Base-by-base conservation (phyloP, 35 echinoderm and acorn worm species). In the Heliocidaris erythrogramma region DNA sequence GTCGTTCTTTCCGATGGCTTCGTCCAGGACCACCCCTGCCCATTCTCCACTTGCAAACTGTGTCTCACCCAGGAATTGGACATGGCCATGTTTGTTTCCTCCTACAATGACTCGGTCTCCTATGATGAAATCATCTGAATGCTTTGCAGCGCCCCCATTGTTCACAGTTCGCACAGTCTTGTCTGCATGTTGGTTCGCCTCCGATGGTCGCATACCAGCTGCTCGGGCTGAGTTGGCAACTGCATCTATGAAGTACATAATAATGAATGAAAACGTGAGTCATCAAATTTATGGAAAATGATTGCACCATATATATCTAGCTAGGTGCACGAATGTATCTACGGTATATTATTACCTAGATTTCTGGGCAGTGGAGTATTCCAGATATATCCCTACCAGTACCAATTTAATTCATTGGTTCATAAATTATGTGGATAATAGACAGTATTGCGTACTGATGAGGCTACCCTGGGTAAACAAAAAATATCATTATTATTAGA, bases 51-150 rank as follows among this genome's bases (percentile, higher is more conserved):
- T 56, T 2, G 98, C 97, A 93, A 99, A 99, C 71, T 97, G 93
- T 5, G 98, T 99, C 85, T 96, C 96, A 32, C 98, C 98, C 24
- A 99, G 93, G 49, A 95, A 99, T 88, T 99, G 98, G 89, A 99
- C 97, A 95, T 95, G 93, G 93, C 98, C 98, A 92, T 96, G 97
- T 92, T 99, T 99, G 59, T 94, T 97, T 14, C 97, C 97, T 27
- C 98, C 94, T 42, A 99, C 98, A 16, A 99, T 93, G 24, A 99
- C 98, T 31, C 98, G 89, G 52, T 99, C 98, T 17, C 98, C 98
- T 24, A 99, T 96, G 48, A 97, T 96, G 59, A 97, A 99, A 31
- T 95, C 60, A 49, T 97, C 97, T 14, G 49, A 85, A 30, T 93
- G 93, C 31, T 94, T 94, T 31, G 94, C 60, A 48, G 60, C 90